These are phyloP conservation scores for Notoglanidium macrostoma DNA, from an alignment of 2,797 vertebrate species.

Conservation along the genomic window DNA sequence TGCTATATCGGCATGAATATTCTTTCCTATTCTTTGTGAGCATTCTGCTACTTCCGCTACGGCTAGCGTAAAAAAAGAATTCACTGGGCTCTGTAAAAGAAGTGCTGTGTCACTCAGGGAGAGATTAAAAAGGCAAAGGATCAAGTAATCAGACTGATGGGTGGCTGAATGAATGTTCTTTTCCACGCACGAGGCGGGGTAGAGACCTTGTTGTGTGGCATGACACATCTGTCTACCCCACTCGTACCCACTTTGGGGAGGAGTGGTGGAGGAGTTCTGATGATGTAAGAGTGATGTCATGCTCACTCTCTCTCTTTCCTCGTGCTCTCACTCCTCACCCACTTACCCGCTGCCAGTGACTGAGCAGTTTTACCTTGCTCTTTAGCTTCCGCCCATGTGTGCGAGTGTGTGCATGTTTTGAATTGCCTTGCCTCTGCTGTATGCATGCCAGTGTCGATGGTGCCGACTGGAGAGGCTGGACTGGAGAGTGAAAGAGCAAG, in stretches of 20 bases:
- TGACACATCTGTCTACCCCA: conserved; percentile 66
- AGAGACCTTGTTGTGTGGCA: conserved; percentile 54
- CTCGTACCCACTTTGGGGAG: conserved; percentile 57
- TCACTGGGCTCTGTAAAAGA: conserved; percentile 24
- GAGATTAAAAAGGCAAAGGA: conserved; percentile 47
- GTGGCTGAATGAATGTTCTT: conserved; percentile 48
- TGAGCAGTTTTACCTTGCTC: conserved; percentile 54
- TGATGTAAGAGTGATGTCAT: conserved; percentile 68
- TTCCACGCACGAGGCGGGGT: conserved; percentile 22
- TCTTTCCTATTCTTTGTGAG: neutral
- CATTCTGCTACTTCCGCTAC: neutral
- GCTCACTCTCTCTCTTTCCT: conserved; percentile 59
- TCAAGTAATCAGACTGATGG: conserved; percentile 46
- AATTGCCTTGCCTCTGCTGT: conserved; percentile 59
- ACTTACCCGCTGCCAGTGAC: conserved; percentile 46
- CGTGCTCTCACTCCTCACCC: conserved; percentile 26
- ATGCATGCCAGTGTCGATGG: conserved; percentile 52
- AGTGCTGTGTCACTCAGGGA: conserved; percentile 64
- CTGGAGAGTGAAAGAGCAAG: conserved; percentile 56
- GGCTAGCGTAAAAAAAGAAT: neutral
- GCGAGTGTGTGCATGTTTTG: conserved; percentile 66
- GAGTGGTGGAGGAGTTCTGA: conserved; percentile 56
- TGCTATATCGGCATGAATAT: neutral
- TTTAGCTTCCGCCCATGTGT: conserved; percentile 61
- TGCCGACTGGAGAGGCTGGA: conserved; percentile 58